A percentile compares a stretch with the other conserved stretches of the same genome.
phyloP scores from a whole-genome alignment of 2,113 vertebrate species.

The Dicerorhinus sumatrensis region DNA sequence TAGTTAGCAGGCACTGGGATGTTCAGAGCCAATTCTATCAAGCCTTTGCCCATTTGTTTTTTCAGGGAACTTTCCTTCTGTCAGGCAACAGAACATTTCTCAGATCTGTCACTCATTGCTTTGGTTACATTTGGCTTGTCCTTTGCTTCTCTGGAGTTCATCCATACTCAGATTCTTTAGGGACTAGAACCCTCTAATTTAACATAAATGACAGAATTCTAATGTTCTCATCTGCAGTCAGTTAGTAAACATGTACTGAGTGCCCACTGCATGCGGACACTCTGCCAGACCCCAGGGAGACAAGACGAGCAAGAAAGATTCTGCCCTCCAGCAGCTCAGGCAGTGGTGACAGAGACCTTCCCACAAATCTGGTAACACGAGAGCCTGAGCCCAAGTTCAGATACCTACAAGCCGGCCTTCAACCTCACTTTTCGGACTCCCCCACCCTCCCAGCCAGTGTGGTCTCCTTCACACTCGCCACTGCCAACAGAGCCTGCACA shows the following conservation, averaged over 20 bases:
- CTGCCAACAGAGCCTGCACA: not conserved
- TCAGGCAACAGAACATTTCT: not conserved
- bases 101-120: not conserved
- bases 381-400: not conserved
- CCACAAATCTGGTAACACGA: not conserved
- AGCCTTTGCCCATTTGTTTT: not conserved
- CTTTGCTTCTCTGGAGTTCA: not conserved
- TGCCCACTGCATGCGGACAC: not conserved
- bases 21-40: not conserved
- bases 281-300: not conserved
- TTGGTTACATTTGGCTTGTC: not conserved
- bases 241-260: not conserved
- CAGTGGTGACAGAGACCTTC: not conserved
- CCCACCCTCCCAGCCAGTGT: not conserved
- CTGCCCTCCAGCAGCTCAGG: not conserved
- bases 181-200: not conserved
- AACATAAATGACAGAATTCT: slow-evolving; percentile 7
- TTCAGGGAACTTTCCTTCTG: not conserved
- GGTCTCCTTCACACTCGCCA: not conserved
- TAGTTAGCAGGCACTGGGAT: not conserved
- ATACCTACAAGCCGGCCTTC: not conserved
- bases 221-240: not conserved
- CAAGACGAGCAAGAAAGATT: not conserved
- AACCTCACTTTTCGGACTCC: too few species aligned
- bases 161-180: not conserved